Conservation (phyloP, 1,140 invertebrate genomes). For the Drosophila chauvacae region DNA sequence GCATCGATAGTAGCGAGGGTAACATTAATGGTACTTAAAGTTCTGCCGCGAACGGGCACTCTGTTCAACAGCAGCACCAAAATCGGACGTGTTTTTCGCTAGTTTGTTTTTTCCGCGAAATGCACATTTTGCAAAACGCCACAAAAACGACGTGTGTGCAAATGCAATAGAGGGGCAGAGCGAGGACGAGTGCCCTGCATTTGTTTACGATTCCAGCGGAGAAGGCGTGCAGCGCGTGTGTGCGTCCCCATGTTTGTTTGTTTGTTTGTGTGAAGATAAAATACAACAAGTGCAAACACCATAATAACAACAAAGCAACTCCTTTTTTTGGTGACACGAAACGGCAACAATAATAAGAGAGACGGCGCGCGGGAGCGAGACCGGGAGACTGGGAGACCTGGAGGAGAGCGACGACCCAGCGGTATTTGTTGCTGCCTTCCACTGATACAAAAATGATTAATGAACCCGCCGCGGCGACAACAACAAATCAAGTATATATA, state of each 20-base stretch:
- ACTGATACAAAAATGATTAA: conserved; percentile 32
- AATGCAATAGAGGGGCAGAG: neutral
- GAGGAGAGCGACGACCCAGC: neutral
- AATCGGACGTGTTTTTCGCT: conserved; percentile 55
- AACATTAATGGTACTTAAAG: neutral
- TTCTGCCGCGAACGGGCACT: neutral
- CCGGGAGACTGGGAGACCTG: neutral
- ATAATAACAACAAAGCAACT: conserved; percentile 19
- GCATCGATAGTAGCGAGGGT: neutral
- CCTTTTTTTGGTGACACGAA: conserved; percentile 12
- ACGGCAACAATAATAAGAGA: conserved; percentile 22
- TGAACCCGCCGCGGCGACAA: conserved; percentile 13
- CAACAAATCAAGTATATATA: conserved; percentile 35
- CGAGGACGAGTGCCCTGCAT: conserved; percentile 47
- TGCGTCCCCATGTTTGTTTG: conserved; percentile 17
- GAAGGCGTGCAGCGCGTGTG: conserved; percentile 10
- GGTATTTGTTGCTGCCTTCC: conserved; percentile 24
- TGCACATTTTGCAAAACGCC: conserved; percentile 47
- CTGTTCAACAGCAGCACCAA: conserved; percentile 37
- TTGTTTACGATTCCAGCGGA: conserved; percentile 36
- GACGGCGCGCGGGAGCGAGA: neutral
- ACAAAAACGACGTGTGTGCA: conserved; percentile 7
- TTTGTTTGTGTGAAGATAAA: conserved; percentile 40
- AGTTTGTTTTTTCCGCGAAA: conserved; percentile 48
- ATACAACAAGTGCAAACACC: conserved; percentile 68